A percentile compares a stretch with the other conserved stretches of the same genome.
These are phyloP conservation scores for Eretmochelys imbricata DNA, from an alignment of 2,113 vertebrate species.

Conservation along the genomic window DNA sequence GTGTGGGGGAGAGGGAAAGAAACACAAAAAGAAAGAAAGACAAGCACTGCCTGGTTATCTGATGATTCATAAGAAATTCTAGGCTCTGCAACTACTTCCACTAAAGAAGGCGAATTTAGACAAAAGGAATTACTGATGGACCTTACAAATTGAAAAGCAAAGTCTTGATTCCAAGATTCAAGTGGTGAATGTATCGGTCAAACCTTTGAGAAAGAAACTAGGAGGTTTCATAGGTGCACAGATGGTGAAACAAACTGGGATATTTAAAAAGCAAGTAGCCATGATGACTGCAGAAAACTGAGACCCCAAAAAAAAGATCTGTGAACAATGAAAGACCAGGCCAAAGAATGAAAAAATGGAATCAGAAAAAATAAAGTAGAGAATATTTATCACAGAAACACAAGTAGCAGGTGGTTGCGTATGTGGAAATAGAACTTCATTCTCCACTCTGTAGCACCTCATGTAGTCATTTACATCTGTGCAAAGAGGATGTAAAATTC, in stretches of 20 bases:
- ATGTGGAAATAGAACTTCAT: background rate
- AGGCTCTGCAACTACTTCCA: background rate
- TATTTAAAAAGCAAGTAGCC: background rate
- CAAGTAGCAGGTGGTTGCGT: background rate
- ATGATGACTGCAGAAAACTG: background rate
- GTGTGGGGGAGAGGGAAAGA: background rate
- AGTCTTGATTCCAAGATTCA: background rate
- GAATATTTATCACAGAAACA: background rate
- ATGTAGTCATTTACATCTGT: background rate
- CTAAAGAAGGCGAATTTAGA: fast-evolving
- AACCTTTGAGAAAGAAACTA: background rate
- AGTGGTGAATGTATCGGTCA: background rate
- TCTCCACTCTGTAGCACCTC: background rate
- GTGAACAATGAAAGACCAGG: background rate
- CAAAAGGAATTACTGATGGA: background rate
- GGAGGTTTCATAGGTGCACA: background rate
- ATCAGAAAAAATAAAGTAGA: background rate
- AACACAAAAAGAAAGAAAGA: background rate
- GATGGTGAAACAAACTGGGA: background rate
- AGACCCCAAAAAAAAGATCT: background rate
- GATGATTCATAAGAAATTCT: background rate
- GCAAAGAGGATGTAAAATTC: background rate
- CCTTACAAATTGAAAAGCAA: background rate
- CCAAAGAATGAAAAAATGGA: background rate
- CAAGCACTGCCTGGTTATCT: background rate